Base-by-base conservation (phyloP, 2,797 vertebrate species). In the Megaceryle alcyon region DNA sequence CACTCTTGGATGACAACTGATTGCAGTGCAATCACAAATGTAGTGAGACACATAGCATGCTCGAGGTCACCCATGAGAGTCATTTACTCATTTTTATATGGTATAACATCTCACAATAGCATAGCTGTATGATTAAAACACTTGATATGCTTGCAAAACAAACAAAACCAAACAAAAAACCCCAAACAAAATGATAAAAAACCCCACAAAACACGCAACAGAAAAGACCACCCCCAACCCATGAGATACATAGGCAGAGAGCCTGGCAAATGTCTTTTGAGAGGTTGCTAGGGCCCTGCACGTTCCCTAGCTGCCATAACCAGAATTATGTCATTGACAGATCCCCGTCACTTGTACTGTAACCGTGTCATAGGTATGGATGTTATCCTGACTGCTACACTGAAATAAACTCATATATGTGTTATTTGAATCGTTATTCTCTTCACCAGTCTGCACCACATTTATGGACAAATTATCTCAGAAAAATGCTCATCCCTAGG, bases 391-490 rank as follows among this genome's bases (percentile, higher is more conserved):
- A 8, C 31, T 64, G 14, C 29, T 53, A 64, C 8, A 20, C 11
- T 81, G 64, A 81, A 80, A 65, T 46, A 53, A 92, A 12, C 8
- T 11, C 26, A 37, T 2, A 6, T 28, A 4, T 28, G 18, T 64
- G 26, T 12, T 86, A 84, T 43, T 48, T 72, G 53, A 60, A 71
- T 48, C 19, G 12, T 68, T 21, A 56, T 68, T 88, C 22, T 84
- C 21, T 48, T 61, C 53, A 66, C 16, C 33, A 84, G 19, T 28
- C 56, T 71, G 18, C 20, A 33, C 53, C 1, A 3, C 19, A 25
- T 68, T 80, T 90, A 63, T 66, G 33, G 48, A 63, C 11, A 94
- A 88, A 70, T 85, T 85, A 63, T 75, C 70, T 94, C 9, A 14
- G 51, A 70, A 88, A 93, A 72, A 51, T 59, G 4, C 3, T 65